Evolutionary conservation across 2,113 vertebrate species (phyloP).

Genomic region (Crotalus viridis): DNA sequence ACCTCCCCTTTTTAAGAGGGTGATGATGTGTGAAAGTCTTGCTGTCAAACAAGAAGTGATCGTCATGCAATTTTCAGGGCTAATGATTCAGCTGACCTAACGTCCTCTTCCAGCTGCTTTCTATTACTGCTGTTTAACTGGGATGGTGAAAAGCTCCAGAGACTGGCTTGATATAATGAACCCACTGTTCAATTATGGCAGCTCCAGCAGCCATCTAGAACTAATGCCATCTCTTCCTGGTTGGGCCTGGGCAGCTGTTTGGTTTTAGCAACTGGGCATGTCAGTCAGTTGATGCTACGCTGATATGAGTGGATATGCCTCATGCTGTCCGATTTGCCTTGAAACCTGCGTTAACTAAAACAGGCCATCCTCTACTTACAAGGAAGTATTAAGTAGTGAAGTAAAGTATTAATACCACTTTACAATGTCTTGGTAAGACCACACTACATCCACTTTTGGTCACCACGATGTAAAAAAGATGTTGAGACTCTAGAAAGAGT

Average conservation of each 20-base stretch:
- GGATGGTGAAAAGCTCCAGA: constrained; percentile 20
- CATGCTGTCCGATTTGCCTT: background rate
- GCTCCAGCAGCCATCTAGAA: constrained; percentile 31
- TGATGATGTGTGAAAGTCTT: constrained; percentile 31
- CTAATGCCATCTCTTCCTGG: background rate
- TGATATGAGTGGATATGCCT: background rate
- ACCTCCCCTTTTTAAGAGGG: constrained; percentile 40
- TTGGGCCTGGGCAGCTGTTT: constrained; percentile 37
- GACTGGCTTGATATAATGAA: constrained; percentile 37
- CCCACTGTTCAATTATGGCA: constrained; percentile 38
- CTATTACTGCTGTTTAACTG: constrained; percentile 46
- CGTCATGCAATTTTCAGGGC: constrained; percentile 42
- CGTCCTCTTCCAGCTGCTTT: constrained; percentile 54
- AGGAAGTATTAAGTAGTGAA: too few species aligned
- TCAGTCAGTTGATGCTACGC: background rate
- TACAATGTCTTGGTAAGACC: too few species aligned
- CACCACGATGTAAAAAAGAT: too few species aligned
- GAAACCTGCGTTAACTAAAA: background rate
- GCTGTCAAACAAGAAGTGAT: constrained; percentile 14
- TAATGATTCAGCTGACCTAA: constrained; percentile 53
- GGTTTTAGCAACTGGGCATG: background rate
- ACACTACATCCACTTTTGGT: too few species aligned
- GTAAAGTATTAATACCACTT: too few species aligned
- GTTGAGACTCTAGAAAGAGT: too few species aligned
- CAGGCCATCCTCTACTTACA: background rate